Evolutionary conservation across 2,797 vertebrate genomes (phyloP), one percentile per base, ranked within the genome.

Genomic region (Pangasius djambal): DNA sequence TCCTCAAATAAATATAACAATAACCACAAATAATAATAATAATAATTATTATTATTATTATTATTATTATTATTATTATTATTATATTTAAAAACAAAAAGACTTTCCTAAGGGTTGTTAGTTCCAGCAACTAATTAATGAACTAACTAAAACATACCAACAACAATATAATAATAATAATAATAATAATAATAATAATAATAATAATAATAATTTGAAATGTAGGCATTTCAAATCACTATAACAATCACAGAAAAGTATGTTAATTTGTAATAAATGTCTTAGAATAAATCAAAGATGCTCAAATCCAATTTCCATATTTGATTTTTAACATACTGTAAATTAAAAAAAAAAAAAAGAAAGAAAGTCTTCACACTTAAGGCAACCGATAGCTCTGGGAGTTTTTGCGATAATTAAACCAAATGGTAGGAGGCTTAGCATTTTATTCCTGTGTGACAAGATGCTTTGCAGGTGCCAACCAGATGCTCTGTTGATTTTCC

Each of bases 331-430:
- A 50, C 61, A 84, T 65, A n/a, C 63, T 69, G 16, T 22, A 34
- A 67, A 69, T 48, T 13, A 63, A 67, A 81, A 44, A 48, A 16
- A 25, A 50, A 31, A 25, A n/a, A 16, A 34, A 31, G 28, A 50
- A 31, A 18, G 31, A 52, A 81, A 55, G 6, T 40, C 31, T 55
- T 72, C 31, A 59, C 61, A 74, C 79, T 59, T 83, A 31, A 63
- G 28, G 70, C 8, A 48, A 8, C 55, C 25, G 86, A 69, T 12
- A 59, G 37, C 65, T 48, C 65, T n/a, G 52, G 52, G 52, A 40
- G 16, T 22, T 82, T 55, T 79, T n/a, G 61, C 44, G 65, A 70
- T 82, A 88, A 88, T 88, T 82, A 70, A 77, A 57, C 34, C 85
- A 50, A 44, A 86, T 72, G 69, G 8, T 77, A 16, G 16, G 57